These are phyloP conservation scores for Conistra vaccinii DNA, from an alignment of 2,888 invertebrate genomes.

Conservation along the genomic window DNA sequence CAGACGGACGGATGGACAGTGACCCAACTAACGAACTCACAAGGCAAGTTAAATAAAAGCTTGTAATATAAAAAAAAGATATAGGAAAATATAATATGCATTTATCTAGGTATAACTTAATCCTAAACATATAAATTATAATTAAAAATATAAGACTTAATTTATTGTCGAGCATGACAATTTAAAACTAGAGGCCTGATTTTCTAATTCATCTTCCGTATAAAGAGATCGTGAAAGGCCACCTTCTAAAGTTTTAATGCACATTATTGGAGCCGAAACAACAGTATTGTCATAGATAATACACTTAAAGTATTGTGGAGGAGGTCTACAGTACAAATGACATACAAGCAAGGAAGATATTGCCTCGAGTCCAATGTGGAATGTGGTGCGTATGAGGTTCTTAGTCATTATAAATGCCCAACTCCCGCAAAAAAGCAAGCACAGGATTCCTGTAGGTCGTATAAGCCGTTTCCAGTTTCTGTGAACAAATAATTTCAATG, in stretches of 20 bases:
- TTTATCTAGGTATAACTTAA: no score
- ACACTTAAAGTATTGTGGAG: no score
- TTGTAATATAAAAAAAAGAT: background rate
- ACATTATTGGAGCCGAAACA: no score
- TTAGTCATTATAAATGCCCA: slow-evolving; percentile 54
- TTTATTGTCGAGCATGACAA: background rate
- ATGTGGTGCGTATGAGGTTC: background rate
- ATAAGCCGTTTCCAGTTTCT: slow-evolving; percentile 63
- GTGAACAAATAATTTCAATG: slow-evolving; percentile 44
- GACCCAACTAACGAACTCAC: no score
- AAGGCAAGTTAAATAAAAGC: background rate
- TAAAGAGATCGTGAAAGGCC: background rate
- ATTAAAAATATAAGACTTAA: no score
- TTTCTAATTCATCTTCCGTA: background rate
- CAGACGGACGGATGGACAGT: no score
- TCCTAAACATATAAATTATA: background rate
- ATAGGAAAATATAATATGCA: background rate
- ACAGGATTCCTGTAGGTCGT: slow-evolving; percentile 57
- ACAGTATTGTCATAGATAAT: no score
- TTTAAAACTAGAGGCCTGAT: background rate
- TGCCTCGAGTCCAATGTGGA: background rate
- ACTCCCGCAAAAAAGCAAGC: slow-evolving; percentile 61
- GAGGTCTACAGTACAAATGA: background rate
- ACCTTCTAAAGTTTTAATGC: background rate
- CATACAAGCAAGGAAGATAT: background rate